These are phyloP conservation scores for Chrysogorgia sp. DNA, from an alignment of 92 coral and sea anemone species.

Conservation along the genomic window DNA sequence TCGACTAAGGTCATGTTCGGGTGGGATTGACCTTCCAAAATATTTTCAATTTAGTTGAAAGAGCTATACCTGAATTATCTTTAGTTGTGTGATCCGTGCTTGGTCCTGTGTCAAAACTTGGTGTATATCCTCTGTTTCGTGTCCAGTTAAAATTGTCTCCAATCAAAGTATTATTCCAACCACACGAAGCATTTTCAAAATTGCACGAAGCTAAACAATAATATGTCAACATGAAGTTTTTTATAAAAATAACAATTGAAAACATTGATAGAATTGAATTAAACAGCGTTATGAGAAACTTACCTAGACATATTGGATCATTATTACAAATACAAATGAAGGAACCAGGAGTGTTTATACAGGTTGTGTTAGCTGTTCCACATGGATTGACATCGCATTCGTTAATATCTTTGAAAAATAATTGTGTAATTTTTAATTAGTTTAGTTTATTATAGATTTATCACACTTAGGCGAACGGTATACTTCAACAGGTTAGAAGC, in stretches of 20 bases:
- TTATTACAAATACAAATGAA: slow-evolving; percentile 26
- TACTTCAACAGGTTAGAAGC: too few relatives aligned
- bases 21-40: too few relatives aligned
- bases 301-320: neutral
- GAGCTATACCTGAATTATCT: neutral
- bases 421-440: too few relatives aligned
- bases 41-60: too few relatives aligned
- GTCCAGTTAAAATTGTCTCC: slow-evolving; percentile 3
- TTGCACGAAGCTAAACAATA: neutral
- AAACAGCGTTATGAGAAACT: neutral
- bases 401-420: neutral
- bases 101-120: neutral
- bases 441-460: too few relatives aligned
- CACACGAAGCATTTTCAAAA: neutral
- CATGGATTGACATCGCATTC: neutral
- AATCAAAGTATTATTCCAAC: neutral
- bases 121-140: neutral
- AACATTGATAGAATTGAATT: neutral
- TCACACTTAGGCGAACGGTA: too few relatives aligned
- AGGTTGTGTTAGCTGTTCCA: slow-evolving; percentile 5
- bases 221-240: too few relatives aligned
- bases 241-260: too few relatives aligned
- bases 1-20: too few relatives aligned
- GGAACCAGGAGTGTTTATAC: slow-evolving; percentile 41
- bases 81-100: neutral